Evolutionary conservation across 2,888 invertebrate species (phyloP), one percentile per base, ranked within the genome.

Genomic region (Drosophila koepferae): DNA sequence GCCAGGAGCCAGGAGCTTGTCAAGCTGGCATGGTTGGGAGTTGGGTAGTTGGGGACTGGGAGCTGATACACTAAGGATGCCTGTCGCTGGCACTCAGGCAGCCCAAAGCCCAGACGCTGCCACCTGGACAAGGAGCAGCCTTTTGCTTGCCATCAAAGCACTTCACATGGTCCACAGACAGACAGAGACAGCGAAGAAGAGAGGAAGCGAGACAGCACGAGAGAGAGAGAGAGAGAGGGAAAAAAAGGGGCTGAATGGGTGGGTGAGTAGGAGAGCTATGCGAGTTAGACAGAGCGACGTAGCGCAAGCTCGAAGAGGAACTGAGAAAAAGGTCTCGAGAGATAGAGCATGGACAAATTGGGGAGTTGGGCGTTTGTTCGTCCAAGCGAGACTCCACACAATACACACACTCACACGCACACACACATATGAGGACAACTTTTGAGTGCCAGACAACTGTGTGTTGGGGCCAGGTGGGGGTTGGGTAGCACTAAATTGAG

Each of bases 51-150:
- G 23, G 44, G 43, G 46, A 20, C 12, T 43, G 18, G 41, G 56
- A n/a, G 31, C 63, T 48, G 23, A 59, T 54, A 62, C 65, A 55
- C 66, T 72, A 60, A 70, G 82, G 75, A 81, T 86, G 81, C 72
- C 86, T 85, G 87, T 89, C 86, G 89, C 81, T 85, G 86, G 80
- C 89, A 91, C 86, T 90, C 86, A 89, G 75, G 80, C 77, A 77
- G 77, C 63, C 79, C 77, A 77, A 68, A 72, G 74, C 67, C 77
- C 81, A 81, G 81, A 73, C 79, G 72, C 62, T 74, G 77, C 83
- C 81, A 82, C 81, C 82, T 81, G 81, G 81, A 66, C 82, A 75
- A 75, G 74, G 65, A 81, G 59, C 72, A 70, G 74, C 81, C 71
- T 80, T 80, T 81, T 81, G 56, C 71, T 65, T 80, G 73, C 67